Base-by-base conservation (phyloP, 2,888 invertebrate genomes). In the Azorinus chamasolen region DNA sequence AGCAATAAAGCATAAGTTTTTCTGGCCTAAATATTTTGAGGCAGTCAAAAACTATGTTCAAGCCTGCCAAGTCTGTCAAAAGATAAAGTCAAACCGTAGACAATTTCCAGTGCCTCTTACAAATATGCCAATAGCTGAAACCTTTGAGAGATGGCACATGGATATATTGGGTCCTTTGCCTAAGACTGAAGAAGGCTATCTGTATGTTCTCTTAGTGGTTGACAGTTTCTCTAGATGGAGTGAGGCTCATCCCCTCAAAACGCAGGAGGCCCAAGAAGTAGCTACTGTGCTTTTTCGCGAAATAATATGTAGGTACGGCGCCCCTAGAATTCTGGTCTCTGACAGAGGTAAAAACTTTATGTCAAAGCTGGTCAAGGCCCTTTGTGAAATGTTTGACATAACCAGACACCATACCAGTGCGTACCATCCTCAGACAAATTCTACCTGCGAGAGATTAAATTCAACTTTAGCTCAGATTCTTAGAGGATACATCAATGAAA, bases 351-450 rank as follows among this genome's bases (percentile, higher is more conserved):
- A 37, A 43, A 72, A 75, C 14, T 83, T 83, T 45, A 82, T 79
- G 78, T 82, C 78, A 0, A 82, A 83, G 39, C 48, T 75, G 18
- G 62, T 79, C 1, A 43, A 24, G 45, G 79, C 74, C 20, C 14
- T n/a, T n/a, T n/a, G n/a, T 81, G 12, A 79, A 50, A 10, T 77
- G n/a, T 74, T 82, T 57, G 51, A 83, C 25, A 57, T 83, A 8
- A 79, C 27, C 43, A 24, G 68, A 18, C 37, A 64, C 24, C 51
- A 68, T 39, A 79, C 83, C 18, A 45, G n/a, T n/a, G n/a, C 46
- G 32, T 82, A 76, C 39, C 75, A 82, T 37, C 75, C 75, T n/a
- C 71, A 79, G 57, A 69, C 75, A 6, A 82, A 79, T 62, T 39
- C 61, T 22, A 45, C 69, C 1, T 27, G 24, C 4, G 79, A 79